Percentiles rank a stretch among this genome's conserved stretches.
phyloP scores from a whole-genome alignment of 2,888 invertebrate genomes.

The Strigamia crassipes region DNA sequence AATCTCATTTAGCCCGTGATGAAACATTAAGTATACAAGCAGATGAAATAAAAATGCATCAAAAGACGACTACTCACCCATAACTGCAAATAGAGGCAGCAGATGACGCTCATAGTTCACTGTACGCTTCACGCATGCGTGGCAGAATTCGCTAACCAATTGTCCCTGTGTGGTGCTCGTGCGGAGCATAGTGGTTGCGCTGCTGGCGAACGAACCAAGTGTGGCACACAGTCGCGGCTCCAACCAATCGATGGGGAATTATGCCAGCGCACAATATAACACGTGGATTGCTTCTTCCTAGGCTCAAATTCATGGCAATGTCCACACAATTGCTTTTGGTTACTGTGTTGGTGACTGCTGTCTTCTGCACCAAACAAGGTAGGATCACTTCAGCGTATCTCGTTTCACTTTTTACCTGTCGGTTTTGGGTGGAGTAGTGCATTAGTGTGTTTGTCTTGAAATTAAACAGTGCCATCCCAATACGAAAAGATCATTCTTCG shows the following conservation, averaged over 20 bases:
- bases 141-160: background rate
- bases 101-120: background rate
- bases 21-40: too few relatives aligned
- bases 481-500: background rate
- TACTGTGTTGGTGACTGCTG: slow-evolving; percentile 3
- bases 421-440: background rate
- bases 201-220: background rate
- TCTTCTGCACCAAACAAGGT: slow-evolving; percentile 4
- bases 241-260: slow-evolving; percentile 4
- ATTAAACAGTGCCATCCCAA: background rate
- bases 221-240: slow-evolving; percentile 1
- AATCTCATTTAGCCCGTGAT: too few relatives aligned
- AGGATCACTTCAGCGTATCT: background rate
- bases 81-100: slow-evolving; percentile 10
- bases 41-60: background rate
- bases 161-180: slow-evolving; percentile 10
- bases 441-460: slow-evolving; percentile 3
- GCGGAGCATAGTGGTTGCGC: slow-evolving; percentile 10
- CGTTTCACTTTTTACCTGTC: background rate
- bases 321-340: slow-evolving; percentile 4
- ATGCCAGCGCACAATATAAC: slow-evolving; percentile 10
- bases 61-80: background rate
- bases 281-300: slow-evolving; percentile 10
- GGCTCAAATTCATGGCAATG: slow-evolving; percentile 10
- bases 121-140: background rate